phyloP scores from a whole-genome alignment of 2,113 vertebrate genomes.

The Pungitius pungitius region DNA sequence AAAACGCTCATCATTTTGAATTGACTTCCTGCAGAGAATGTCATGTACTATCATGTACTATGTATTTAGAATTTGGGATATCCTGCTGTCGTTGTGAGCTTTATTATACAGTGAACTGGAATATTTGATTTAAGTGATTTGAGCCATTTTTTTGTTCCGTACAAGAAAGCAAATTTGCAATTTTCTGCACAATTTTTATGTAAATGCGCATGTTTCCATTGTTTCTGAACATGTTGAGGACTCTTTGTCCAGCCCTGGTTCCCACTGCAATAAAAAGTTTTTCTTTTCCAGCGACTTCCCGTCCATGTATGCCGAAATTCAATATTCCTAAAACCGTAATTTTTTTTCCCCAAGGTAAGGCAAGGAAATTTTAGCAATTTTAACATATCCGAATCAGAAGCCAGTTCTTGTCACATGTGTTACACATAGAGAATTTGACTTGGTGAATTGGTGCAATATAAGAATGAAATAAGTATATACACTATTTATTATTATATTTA shows the following conservation, averaged over 20 bases:
- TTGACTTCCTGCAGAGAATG: neutral
- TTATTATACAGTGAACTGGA: neutral
- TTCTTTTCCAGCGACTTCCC: neutral
- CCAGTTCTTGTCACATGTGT: too few species aligned
- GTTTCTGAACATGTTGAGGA: neutral
- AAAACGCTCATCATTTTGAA: conserved; percentile 31
- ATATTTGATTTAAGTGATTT: neutral
- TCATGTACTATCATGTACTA: neutral
- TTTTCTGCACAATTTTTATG: neutral
- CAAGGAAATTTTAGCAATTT: neutral
- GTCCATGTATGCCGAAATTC: neutral
- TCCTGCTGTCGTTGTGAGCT: neutral
- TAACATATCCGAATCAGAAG: too few species aligned
- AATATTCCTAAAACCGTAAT: neutral
- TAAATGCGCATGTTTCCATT: neutral
- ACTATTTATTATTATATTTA: too few species aligned
- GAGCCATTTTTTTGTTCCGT: neutral
- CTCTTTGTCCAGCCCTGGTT: neutral
- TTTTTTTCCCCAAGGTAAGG: neutral
- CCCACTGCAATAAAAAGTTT: neutral
- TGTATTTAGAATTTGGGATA: neutral
- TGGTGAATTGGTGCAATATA: too few species aligned
- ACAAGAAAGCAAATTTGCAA: neutral
- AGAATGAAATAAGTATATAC: too few species aligned
- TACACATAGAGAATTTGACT: neutral